These are phyloP conservation scores for Peribatodes rhomboidaria DNA, from an alignment of 2,888 invertebrate species.

Conservation along the genomic window DNA sequence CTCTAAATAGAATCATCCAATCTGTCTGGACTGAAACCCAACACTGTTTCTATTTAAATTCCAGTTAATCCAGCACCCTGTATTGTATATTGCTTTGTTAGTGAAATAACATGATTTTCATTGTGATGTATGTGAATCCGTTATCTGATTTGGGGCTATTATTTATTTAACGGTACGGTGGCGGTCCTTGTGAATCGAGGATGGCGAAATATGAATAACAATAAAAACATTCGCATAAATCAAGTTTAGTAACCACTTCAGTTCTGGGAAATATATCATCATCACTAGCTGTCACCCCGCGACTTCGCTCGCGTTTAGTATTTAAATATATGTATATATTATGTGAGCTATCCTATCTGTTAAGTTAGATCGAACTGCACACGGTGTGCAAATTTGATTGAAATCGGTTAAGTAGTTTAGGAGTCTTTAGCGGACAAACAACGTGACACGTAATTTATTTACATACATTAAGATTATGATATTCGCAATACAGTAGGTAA, in stretches of 20 bases:
- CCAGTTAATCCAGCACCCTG: slow-evolving; percentile 35
- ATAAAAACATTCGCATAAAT: slow-evolving; percentile 19
- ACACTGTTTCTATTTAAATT: slow-evolving; percentile 62
- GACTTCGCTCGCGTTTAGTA: too few relatives aligned
- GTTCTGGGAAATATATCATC: neutral
- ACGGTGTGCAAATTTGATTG: too few relatives aligned
- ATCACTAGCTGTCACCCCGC: too few relatives aligned
- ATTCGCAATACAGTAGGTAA: too few relatives aligned
- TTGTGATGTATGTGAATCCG: slow-evolving; percentile 39
- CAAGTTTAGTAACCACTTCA: neutral
- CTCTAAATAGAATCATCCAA: slow-evolving; percentile 70
- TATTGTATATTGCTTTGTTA: slow-evolving; percentile 29
- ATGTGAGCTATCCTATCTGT: too few relatives aligned
- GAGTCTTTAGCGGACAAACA: too few relatives aligned
- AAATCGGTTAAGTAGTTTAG: too few relatives aligned
- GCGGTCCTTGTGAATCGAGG: slow-evolving; percentile 22
- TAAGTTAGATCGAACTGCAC: too few relatives aligned
- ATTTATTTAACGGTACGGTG: slow-evolving; percentile 37
- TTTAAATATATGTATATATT: too few relatives aligned
- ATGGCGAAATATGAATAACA: slow-evolving; percentile 24
- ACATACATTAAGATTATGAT: too few relatives aligned
- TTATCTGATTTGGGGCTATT: slow-evolving; percentile 37
- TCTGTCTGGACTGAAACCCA: slow-evolving; percentile 67
- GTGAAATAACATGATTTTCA: slow-evolving; percentile 40
- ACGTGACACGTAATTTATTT: too few relatives aligned